A percentile compares a stretch with the other conserved stretches of the same genome.
Conservation (phyloP, 92 coral and sea anemone genomes). For the Umimayanthus kanabou region DNA sequence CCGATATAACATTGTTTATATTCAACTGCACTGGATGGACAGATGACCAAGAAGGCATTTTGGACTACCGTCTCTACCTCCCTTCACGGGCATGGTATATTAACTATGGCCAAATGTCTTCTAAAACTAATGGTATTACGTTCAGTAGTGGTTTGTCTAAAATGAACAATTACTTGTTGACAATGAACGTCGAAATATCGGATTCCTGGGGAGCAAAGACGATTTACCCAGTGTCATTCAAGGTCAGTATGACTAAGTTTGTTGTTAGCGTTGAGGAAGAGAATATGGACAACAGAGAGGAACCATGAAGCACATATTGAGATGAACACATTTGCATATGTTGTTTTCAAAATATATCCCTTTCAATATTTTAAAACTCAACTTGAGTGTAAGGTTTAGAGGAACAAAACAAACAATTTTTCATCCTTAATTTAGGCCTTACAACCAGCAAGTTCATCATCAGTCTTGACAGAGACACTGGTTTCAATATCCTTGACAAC, state of each 20-base stretch:
- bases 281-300: neutral
- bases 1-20: neutral
- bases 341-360: no score
- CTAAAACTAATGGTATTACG: neutral
- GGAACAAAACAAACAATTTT: no score
- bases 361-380: no score
- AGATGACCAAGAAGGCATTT: constrained; percentile 7
- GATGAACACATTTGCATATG: no score
- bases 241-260: constrained; percentile 11
- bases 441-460: neutral
- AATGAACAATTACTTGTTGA: constrained; percentile 11
- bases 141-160: neutral
- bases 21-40: constrained; percentile 26
- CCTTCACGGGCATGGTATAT: neutral
- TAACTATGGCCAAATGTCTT: neutral
- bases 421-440: neutral
- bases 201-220: constrained; percentile 25
- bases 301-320: neutral
- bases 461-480: neutral
- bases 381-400: no score
- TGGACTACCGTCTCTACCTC: neutral
- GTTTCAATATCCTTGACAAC: neutral
- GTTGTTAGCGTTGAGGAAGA: neutral
- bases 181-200: constrained; percentile 13
- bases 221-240: neutral